Percentiles rank a stretch among this genome's conserved stretches.
phyloP scores from a whole-genome alignment of 2,888 invertebrate genomes.

The Sphinx pinastri region DNA sequence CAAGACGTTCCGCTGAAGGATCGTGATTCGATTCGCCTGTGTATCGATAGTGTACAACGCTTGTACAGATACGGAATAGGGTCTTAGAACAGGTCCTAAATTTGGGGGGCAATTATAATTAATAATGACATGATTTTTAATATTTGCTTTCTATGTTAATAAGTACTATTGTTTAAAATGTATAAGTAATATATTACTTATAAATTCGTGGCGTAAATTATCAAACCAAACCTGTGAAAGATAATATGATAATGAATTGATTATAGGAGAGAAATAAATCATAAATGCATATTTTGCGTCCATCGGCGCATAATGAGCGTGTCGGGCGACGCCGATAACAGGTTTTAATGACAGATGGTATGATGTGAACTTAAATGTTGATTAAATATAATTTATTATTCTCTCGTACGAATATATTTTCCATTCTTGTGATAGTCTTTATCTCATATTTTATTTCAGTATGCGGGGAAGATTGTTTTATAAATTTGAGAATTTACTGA shows the following conservation, averaged over 20 bases:
- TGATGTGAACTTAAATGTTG: not conserved
- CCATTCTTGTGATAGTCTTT: conserved; percentile 8
- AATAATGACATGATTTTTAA: too few species aligned
- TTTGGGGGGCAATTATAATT: not conserved
- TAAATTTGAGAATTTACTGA: too few species aligned
- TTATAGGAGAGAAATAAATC: conserved; percentile 14
- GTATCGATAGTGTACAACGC: conserved; percentile 45
- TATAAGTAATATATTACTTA: too few species aligned
- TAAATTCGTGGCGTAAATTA: not conserved
- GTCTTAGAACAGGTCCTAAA: not conserved
- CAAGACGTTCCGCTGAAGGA: conserved; percentile 46
- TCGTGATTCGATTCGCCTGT: conserved; percentile 45
- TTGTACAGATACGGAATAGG: conserved; percentile 28
- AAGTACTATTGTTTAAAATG: too few species aligned
- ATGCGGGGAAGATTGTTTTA: not conserved
- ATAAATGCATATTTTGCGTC: conserved; percentile 19
- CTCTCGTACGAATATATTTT: not conserved
- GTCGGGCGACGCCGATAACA: not conserved
- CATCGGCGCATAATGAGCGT: conserved; percentile 15
- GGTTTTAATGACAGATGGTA: conserved; percentile 21
- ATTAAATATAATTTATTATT: not conserved
- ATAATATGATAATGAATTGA: conserved; percentile 17
- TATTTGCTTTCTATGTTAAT: too few species aligned
- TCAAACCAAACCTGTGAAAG: not conserved
- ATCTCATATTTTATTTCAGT: not conserved